These are phyloP conservation scores for Napeogenes inachia DNA, from an alignment of 2,888 invertebrate species.

Conservation along the genomic window DNA sequence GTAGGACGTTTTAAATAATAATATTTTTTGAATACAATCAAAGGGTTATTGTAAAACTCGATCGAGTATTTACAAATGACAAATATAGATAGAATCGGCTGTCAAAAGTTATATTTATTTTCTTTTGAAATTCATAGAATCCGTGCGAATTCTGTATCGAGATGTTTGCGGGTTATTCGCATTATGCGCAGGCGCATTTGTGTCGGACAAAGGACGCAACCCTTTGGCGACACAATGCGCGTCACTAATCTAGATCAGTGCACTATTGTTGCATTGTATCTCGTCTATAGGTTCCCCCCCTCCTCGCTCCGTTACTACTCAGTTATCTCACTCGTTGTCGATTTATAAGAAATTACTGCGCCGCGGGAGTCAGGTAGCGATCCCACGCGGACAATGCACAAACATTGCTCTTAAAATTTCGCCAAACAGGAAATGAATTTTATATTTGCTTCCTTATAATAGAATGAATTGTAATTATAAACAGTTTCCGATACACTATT, in stretches of 20 bases:
- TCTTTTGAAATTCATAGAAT: conserved; percentile 76
- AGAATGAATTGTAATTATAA: conserved; percentile 38
- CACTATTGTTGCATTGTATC: conserved; percentile 64
- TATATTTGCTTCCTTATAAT: conserved; percentile 51
- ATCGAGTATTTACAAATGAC: conserved; percentile 60
- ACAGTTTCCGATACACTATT: conserved; percentile 12
- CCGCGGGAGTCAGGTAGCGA: conserved; percentile 71
- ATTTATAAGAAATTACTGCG: conserved; percentile 73
- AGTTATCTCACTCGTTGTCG: conserved; percentile 75
- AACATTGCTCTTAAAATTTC: conserved; percentile 59
- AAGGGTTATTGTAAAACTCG: conserved; percentile 46
- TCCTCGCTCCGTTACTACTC: conserved; percentile 29
- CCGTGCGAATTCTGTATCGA: conserved; percentile 66
- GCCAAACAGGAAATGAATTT: conserved; percentile 72
- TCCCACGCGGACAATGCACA: conserved; percentile 69
- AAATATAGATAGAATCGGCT: conserved; percentile 72
- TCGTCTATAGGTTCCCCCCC: conserved; percentile 30
- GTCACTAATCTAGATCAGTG: conserved; percentile 77
- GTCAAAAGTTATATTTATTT: conserved; percentile 78
- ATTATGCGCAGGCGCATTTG: conserved; percentile 59
- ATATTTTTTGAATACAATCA: conserved; percentile 24
- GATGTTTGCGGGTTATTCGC: conserved; percentile 64
- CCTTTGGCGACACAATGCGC: conserved; percentile 76
- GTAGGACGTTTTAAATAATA: conserved; percentile 4
- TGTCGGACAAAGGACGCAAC: conserved; percentile 60